A percentile compares a stretch with the other conserved stretches of the same genome.
Evolutionary conservation across 2,797 vertebrate species (phyloP).

Genomic region (Podargus strigoides): DNA sequence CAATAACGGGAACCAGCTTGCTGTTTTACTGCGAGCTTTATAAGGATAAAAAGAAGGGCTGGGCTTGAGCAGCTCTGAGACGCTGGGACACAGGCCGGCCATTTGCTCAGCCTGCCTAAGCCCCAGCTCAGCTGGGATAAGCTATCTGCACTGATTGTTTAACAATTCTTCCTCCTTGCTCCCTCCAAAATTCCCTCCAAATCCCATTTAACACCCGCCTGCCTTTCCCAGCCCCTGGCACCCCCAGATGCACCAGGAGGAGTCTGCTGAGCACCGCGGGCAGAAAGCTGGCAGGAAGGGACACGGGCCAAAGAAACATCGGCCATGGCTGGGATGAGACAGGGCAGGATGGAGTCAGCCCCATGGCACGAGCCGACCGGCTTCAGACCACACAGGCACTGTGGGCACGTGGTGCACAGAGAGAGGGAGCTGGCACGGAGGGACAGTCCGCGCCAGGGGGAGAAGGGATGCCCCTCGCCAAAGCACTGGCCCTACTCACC

Average conservation of each 20-base stretch:
- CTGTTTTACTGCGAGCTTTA: slow-evolving; percentile 81
- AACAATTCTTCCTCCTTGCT: slow-evolving; percentile 66
- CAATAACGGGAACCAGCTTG: slow-evolving; percentile 85
- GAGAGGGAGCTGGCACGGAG: neutral
- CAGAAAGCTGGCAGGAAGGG: neutral
- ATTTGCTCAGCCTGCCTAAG: slow-evolving; percentile 75
- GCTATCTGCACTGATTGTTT: slow-evolving; percentile 72
- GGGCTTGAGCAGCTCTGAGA: slow-evolving; percentile 70
- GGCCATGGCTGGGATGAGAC: neutral
- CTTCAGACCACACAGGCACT: slow-evolving; percentile 18
- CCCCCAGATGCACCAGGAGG: neutral
- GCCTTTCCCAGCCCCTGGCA: slow-evolving; percentile 8
- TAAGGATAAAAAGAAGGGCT: slow-evolving; percentile 82
- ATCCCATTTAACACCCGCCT: slow-evolving; percentile 57
- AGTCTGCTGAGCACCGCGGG: neutral
- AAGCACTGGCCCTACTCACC: slow-evolving; percentile 78
- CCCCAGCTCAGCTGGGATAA: slow-evolving; percentile 73
- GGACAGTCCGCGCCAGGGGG: neutral
- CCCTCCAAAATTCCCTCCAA: slow-evolving; percentile 63
- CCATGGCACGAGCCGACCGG: neutral
- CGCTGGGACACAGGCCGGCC: slow-evolving; percentile 70
- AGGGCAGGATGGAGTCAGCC: neutral
- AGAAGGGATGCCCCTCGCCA: neutral
- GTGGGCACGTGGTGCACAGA: neutral
- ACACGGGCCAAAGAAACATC: neutral